Evolutionary conservation across 2,113 vertebrate species (phyloP).

Genomic region (Oxyura jamaicensis): DNA sequence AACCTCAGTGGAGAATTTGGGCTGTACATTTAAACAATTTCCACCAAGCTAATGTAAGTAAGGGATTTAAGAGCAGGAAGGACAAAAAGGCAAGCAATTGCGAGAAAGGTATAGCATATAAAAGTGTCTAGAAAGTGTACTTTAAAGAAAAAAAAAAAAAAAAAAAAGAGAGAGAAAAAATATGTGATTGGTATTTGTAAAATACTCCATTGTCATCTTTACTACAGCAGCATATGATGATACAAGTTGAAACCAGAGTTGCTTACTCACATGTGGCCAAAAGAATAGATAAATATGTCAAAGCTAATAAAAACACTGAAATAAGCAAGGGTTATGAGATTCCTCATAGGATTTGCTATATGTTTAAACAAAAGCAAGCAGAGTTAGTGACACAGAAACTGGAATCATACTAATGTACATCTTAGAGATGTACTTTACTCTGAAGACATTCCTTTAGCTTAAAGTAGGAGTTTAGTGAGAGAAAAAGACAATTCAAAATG

Average conservation of each 20-base stretch:
- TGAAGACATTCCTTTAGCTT: neutral
- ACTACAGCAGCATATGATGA: neutral
- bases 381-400: neutral
- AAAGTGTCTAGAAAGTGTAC: neutral
- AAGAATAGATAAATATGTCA: neutral
- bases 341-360: neutral
- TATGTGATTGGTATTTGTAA: neutral
- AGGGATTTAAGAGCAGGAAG: slow-evolving; percentile 25
- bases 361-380: neutral
- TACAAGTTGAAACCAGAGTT: neutral
- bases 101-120: neutral
- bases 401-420: neutral
- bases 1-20: slow-evolving; percentile 51
- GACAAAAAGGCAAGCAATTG: slow-evolving; percentile 34
- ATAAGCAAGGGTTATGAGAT: neutral
- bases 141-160: neutral
- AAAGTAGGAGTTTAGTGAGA: neutral
- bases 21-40: slow-evolving; percentile 30
- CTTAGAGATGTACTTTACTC: neutral
- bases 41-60: neutral
- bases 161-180: neutral
- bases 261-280: neutral
- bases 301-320: neutral
- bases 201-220: neutral
- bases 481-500: neutral